A percentile compares a stretch with the other conserved stretches of the same genome.
Evolutionary conservation across 2,888 invertebrate genomes (phyloP).

Genomic region (Nephrotoma guestfalica): DNA sequence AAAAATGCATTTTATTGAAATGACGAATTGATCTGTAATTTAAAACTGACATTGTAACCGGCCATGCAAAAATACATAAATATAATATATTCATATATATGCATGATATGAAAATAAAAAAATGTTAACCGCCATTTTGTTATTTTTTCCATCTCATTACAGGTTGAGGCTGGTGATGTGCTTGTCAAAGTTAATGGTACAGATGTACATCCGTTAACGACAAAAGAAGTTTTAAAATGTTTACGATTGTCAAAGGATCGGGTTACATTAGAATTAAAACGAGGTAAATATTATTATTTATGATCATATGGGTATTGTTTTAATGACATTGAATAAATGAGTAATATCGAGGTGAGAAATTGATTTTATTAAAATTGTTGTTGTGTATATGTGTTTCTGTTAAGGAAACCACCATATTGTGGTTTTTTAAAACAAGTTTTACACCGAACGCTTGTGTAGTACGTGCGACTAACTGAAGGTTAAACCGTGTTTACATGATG

Average conservation of each 20-base stretch:
- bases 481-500: not conserved
- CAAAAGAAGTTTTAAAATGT: conserved; percentile 91
- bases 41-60: not conserved
- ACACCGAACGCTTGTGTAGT: not conserved
- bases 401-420: not conserved
- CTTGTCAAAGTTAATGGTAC: conserved; percentile 87
- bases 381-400: not conserved
- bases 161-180: conserved; percentile 90
- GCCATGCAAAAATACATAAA: not conserved
- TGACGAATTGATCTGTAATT: not conserved
- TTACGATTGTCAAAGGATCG: conserved; percentile 81
- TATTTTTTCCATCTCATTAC: conserved; percentile 31
- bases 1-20: not conserved
- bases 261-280: conserved; percentile 77
- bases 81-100: not conserved
- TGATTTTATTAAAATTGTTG: not conserved
- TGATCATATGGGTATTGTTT: not conserved
- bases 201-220: conserved; percentile 82
- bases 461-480: not conserved
- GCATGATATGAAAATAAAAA: not conserved
- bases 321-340: not conserved
- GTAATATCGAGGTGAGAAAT: not conserved
- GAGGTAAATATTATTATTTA: conserved; percentile 47
- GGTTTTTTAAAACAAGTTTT: not conserved
- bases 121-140: not conserved